These are phyloP conservation scores for Melieria picta DNA, from an alignment of 2,888 invertebrate genomes.

Conservation along the genomic window DNA sequence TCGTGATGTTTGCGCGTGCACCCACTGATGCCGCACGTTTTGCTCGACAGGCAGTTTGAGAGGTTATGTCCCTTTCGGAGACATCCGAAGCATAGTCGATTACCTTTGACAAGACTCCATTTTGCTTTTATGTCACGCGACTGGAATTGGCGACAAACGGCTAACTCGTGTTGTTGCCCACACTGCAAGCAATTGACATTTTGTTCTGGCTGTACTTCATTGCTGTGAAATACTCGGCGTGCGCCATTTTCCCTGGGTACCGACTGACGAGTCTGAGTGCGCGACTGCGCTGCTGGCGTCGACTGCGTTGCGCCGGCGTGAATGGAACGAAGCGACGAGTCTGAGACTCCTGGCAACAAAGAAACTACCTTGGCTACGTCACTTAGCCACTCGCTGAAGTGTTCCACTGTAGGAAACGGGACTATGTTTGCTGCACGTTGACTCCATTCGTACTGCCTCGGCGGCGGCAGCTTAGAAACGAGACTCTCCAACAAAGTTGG, in stretches of 20 bases:
- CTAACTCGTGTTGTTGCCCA: too few species aligned
- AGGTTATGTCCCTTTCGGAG: conserved; percentile 5
- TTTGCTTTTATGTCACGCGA: too few species aligned
- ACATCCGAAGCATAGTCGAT: neutral
- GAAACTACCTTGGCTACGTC: conserved; percentile 26
- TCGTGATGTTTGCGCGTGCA: conserved; percentile 2
- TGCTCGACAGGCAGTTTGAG: too few species aligned
- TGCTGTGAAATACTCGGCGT: neutral
- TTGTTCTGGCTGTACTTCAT: neutral
- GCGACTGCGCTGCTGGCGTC: conserved; percentile 1
- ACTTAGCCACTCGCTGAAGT: conserved; percentile 31
- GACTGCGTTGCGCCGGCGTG: conserved; percentile 6
- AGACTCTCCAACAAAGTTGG: conserved; percentile 28
- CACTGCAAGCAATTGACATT: neutral
- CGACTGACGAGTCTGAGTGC: neutral
- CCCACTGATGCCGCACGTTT: neutral
- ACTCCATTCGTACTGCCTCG: conserved; percentile 38
- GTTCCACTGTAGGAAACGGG: conserved; percentile 29
- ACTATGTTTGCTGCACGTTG: conserved; percentile 21
- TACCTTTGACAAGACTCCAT: too few species aligned
- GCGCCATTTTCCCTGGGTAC: neutral
- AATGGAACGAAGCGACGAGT: neutral
- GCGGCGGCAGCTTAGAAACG: conserved; percentile 35
- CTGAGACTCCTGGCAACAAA: conserved; percentile 21
- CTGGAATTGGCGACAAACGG: too few species aligned